Percentiles rank a stretch among this genome's conserved stretches.
Conservation (phyloP, 2,113 vertebrate species). For the Rutilus rutilus region DNA sequence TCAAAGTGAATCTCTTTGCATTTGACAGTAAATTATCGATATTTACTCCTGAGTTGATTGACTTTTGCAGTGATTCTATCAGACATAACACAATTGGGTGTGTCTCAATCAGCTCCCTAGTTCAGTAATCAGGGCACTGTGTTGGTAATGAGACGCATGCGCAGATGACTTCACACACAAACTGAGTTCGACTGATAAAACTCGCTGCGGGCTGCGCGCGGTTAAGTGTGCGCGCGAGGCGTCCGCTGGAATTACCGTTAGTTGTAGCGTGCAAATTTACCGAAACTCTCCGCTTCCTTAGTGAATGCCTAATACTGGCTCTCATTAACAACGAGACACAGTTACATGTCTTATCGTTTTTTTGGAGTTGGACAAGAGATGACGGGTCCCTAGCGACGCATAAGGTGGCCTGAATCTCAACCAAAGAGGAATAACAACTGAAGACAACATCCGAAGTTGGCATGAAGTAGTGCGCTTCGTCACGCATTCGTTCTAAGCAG, state of each 20-base stretch:
- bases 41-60: not conserved
- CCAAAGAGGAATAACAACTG: constrained; percentile 31
- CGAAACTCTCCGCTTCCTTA: not conserved
- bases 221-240: not conserved
- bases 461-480: not conserved
- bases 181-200: constrained; percentile 13
- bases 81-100: not conserved
- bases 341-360: not conserved
- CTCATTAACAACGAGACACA: not conserved
- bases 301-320: not conserved
- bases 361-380: constrained; percentile 27
- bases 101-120: too few species aligned
- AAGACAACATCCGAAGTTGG: constrained; percentile 34
- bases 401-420: constrained; percentile 11
- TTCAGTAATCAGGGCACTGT: too few species aligned
- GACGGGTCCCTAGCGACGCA: not conserved
- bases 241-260: not conserved
- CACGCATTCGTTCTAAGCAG: not conserved
- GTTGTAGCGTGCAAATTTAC: not conserved
- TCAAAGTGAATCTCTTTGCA: not conserved
- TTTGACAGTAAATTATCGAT: not conserved
- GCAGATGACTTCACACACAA: not conserved
- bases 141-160: constrained; percentile 2
- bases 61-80: not conserved
- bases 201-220: not conserved